Base-by-base conservation (phyloP, 2,113 vertebrate genomes). In the Myotis davidii region DNA sequence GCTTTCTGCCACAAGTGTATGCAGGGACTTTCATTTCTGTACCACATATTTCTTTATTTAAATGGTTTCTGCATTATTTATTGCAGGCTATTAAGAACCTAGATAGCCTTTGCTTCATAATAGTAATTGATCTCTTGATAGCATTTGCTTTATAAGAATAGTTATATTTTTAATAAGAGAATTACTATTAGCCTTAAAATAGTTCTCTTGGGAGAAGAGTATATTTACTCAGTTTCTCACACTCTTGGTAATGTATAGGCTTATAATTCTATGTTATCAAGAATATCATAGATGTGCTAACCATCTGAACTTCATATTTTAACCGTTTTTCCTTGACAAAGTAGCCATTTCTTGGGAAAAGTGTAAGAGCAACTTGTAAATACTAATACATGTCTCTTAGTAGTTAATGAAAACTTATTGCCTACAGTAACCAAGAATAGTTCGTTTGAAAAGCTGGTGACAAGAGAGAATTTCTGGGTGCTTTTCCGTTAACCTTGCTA, bases 401-500 rank as follows among this genome's bases (percentile, higher is more conserved):
- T 92, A 74, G 89, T 96, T 90, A 90, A 86, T 70, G 73, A 96
- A 97, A 81, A 91, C 82, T 34, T 78, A 85, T 92, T 97, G 85
- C 97, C 95, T 95, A 76, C 52, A 95, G 94, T 96, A 96, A 97
- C 65, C 84, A 77, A 89, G 84, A 96, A 52, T 91, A 94, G 48
- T 97, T 96, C 70, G 77, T 94, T 77, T 93, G 88, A 98, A 96
- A 97, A 96, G 93, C 85, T 50, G n/a, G 67, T 92, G 92, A 96
- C 97, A 96, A 86, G 81, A 97, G 94, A 97, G 95, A 96, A 96
- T 96, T 98, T 94, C 85, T 97, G 85, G 90, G 76, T 94, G 50
- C 92, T 97, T 97, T 92, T 90, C 93, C 97, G 97, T 97, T 98
- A 98, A 98, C 97, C 97, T 98, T 92, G 10, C 95, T 87, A 16